These are phyloP conservation scores for Osmerus eperlanus DNA, from an alignment of 2,113 vertebrate genomes.

Conservation along the genomic window DNA sequence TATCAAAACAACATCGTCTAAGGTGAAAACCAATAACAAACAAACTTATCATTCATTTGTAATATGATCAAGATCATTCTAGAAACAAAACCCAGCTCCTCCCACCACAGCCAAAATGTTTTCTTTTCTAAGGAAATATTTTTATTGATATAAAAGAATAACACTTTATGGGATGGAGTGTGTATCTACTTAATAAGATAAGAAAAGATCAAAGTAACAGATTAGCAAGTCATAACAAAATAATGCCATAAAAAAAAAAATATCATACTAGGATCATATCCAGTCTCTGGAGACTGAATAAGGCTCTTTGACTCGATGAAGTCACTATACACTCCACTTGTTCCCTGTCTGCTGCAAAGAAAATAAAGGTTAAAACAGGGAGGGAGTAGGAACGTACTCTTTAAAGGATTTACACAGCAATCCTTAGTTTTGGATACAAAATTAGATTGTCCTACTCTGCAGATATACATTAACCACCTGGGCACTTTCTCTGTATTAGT, in stretches of 20 bases:
- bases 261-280: no score
- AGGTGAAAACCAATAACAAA: slow-evolving; percentile 21
- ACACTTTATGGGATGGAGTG: slow-evolving; percentile 28
- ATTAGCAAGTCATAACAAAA: slow-evolving; percentile 25
- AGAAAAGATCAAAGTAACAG: slow-evolving; percentile 38
- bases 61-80: slow-evolving; percentile 22
- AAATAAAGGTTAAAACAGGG: slow-evolving; percentile 9
- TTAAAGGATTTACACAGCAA: slow-evolving; percentile 29
- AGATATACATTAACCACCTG: no score
- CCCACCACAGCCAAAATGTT: neutral
- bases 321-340: no score
- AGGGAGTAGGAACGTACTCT: slow-evolving; percentile 17
- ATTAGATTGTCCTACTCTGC: slow-evolving; percentile 15
- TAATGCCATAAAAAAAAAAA: slow-evolving; percentile 26
- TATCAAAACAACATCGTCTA: neutral
- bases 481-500: no score
- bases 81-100: slow-evolving; percentile 28
- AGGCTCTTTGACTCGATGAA: no score
- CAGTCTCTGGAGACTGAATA: no score
- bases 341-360: neutral
- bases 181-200: slow-evolving; percentile 8
- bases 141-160: slow-evolving; percentile 28
- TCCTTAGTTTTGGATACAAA: slow-evolving; percentile 18
- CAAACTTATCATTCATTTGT: slow-evolving; percentile 35
- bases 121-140: slow-evolving; percentile 5